Conservation (phyloP, 2,888 invertebrate species). For the Agrochola lota region DNA sequence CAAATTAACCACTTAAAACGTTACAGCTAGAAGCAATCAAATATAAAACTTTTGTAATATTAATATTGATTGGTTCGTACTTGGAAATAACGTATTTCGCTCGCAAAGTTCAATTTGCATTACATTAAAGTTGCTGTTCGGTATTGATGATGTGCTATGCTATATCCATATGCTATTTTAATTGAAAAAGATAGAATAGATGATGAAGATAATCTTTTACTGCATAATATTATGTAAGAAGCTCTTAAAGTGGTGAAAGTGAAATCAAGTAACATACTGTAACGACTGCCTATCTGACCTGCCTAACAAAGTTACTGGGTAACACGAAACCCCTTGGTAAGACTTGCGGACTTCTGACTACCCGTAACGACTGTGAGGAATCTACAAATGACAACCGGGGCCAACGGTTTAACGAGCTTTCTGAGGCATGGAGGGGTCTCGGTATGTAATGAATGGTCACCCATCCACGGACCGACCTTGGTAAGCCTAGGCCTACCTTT, state of each 20-base stretch:
- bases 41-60: slow-evolving; percentile 48
- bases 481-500: too few relatives aligned
- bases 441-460: too few relatives aligned
- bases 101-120: slow-evolving; percentile 54
- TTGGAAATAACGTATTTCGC: slow-evolving; percentile 30
- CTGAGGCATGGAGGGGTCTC: too few relatives aligned
- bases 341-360: too few relatives aligned
- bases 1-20: slow-evolving; percentile 52
- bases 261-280: too few relatives aligned
- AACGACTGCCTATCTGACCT: too few relatives aligned
- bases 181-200: not conserved
- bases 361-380: too few relatives aligned
- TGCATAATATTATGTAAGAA: not conserved
- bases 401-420: too few relatives aligned
- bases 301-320: too few relatives aligned
- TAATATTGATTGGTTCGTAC: slow-evolving; percentile 50
- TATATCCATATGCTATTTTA: not conserved
- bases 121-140: slow-evolving; percentile 45
- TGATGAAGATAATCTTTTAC: not conserved
- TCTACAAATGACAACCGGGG: too few relatives aligned
- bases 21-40: slow-evolving; percentile 39
- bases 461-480: too few relatives aligned
- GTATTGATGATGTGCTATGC: slow-evolving; percentile 24
- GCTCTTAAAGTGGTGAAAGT: not conserved
- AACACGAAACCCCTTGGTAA: too few relatives aligned